Conservation (phyloP, 2,888 invertebrate species). For the Ptychoptera albimana region DNA sequence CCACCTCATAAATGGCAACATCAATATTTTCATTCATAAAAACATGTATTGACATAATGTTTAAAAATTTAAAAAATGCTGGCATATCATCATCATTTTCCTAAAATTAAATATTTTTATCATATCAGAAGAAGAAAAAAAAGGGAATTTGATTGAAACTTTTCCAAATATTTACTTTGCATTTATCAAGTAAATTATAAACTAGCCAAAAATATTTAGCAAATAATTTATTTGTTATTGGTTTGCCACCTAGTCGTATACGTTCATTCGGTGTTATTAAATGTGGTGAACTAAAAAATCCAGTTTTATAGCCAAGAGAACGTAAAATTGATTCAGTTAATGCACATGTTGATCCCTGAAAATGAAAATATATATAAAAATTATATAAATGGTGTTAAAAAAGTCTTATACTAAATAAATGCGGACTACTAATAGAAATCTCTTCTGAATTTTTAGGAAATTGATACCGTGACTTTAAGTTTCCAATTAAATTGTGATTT, state of each 20-base stretch:
- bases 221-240: conserved; percentile 59
- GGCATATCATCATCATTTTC: conserved; percentile 61
- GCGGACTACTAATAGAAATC: neutral
- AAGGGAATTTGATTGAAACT: too few relatives aligned
- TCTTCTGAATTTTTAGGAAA: neutral
- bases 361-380: conserved; percentile 7
- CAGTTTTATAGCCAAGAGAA: conserved; percentile 69
- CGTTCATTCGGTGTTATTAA: conserved; percentile 82
- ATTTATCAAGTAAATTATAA: conserved; percentile 41
- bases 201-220: conserved; percentile 67
- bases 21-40: conserved; percentile 77
- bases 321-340: conserved; percentile 80
- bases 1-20: conserved; percentile 90
- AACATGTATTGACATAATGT: conserved; percentile 76
- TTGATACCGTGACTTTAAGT: too few relatives aligned
- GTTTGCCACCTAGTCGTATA: conserved; percentile 70
- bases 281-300: conserved; percentile 94
- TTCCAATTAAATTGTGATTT: too few relatives aligned
- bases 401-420: too few relatives aligned
- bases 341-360: conserved; percentile 78
- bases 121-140: neutral
- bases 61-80: conserved; percentile 86
- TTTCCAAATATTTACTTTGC: conserved; percentile 25
- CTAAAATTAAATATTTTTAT: conserved; percentile 22
- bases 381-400: neutral